Evolutionary conservation across 2,888 invertebrate species (phyloP).

Genomic region (Morpho deidamia): DNA sequence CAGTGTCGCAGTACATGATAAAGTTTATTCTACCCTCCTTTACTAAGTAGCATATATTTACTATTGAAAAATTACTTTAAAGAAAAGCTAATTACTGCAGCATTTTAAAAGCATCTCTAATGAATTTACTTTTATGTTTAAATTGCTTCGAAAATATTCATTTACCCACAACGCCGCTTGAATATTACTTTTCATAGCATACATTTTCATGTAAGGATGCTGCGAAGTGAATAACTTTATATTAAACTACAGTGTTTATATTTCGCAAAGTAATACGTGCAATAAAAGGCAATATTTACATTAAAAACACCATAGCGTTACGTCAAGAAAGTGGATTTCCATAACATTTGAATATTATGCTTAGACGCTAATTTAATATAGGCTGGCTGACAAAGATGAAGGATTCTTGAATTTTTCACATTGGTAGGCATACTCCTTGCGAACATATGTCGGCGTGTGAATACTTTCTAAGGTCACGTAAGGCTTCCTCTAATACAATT

Average conservation of each 20-base stretch:
- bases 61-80: not conserved
- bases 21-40: conserved; percentile 49
- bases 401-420: conserved; percentile 49
- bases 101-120: conserved; percentile 7
- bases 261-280: not conserved
- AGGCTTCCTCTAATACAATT: conserved; percentile 70
- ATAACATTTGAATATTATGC: conserved; percentile 12
- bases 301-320: not conserved
- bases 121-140: conserved; percentile 9
- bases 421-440: conserved; percentile 46
- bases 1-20: conserved; percentile 39
- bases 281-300: not conserved
- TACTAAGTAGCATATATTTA: conserved; percentile 12
- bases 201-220: conserved; percentile 4
- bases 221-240: not conserved
- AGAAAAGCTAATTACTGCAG: conserved; percentile 5
- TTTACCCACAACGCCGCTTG: conserved; percentile 1
- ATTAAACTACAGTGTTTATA: not conserved
- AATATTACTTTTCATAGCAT: conserved; percentile 2
- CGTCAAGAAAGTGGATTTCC: conserved; percentile 13
- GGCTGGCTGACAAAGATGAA: conserved; percentile 29
- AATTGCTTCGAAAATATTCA: conserved; percentile 8
- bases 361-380: conserved; percentile 12
- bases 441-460: conserved; percentile 47
- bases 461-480: conserved; percentile 63